Percentiles rank a stretch among this genome's conserved stretches.
Conservation (phyloP, 2,888 invertebrate species). For the Scotopteryx bipunctaria region DNA sequence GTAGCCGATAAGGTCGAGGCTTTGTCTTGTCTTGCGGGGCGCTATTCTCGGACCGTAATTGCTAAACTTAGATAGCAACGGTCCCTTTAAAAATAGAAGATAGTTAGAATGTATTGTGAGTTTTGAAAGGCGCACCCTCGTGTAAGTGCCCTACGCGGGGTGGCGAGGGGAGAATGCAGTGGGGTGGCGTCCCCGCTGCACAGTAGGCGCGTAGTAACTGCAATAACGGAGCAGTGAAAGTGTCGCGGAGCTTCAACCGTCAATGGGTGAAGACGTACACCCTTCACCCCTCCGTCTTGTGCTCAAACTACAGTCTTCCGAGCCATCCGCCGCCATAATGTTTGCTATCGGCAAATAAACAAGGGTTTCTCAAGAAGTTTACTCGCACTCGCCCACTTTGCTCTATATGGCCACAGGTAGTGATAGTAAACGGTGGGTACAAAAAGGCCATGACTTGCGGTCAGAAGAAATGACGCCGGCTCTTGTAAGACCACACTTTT, state of each 20-base stretch:
- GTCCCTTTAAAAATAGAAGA: conserved; percentile 40
- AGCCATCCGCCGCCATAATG: conserved; percentile 46
- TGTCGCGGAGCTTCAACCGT: conserved; percentile 83
- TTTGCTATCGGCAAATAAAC: conserved; percentile 29
- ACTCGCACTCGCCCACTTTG: conserved; percentile 11
- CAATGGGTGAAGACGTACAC: conserved; percentile 82
- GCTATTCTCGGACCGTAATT: conserved; percentile 43
- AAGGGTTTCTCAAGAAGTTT: conserved; percentile 25
- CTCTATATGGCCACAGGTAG: conserved; percentile 22
- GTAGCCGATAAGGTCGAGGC: conserved; percentile 64
- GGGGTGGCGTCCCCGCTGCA: conserved; percentile 71
- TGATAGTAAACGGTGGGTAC: conserved; percentile 24
- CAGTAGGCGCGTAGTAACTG: conserved; percentile 82
- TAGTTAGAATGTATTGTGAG: conserved; percentile 63
- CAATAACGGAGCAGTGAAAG: conserved; percentile 83
- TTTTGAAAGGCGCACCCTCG: conserved; percentile 71
- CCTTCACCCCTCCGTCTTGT: conserved; percentile 78
- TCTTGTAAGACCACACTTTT: conserved; percentile 3
- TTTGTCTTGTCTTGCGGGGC: conserved; percentile 40
- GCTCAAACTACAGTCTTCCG: conserved; percentile 72
- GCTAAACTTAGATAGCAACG: conserved; percentile 31
- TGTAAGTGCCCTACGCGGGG: conserved; percentile 65
- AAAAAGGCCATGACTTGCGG: conserved; percentile 14
- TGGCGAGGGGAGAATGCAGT: conserved; percentile 75
- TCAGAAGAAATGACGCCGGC: conserved; percentile 4